Conservation (phyloP, 2,888 invertebrate species). For the Helicoverpa assulta region DNA sequence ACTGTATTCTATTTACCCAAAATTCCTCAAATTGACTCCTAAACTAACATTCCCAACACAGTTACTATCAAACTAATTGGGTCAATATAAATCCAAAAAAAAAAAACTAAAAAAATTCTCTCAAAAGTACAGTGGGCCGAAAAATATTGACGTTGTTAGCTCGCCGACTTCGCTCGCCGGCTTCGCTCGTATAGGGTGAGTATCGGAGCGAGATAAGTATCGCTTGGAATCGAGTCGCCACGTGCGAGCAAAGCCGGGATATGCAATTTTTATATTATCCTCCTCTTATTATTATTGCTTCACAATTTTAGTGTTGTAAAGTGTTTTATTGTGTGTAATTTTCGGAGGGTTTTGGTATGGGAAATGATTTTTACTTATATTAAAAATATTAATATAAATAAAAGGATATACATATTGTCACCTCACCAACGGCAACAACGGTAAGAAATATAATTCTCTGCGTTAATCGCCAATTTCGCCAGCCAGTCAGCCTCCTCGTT, state of each 20-base stretch:
- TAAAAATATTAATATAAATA: too few relatives aligned
- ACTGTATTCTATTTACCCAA: too few relatives aligned
- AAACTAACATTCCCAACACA: neutral
- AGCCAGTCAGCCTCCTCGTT: too few relatives aligned
- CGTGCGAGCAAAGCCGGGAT: constrained; percentile 80
- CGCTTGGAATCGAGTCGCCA: constrained; percentile 70
- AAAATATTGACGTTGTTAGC: constrained; percentile 58
- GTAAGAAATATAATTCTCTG: too few relatives aligned
- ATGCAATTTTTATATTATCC: constrained; percentile 83
- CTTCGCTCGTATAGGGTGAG: constrained; percentile 71
- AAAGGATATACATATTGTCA: too few relatives aligned
- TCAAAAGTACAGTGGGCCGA: constrained; percentile 51
- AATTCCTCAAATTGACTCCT: too few relatives aligned
- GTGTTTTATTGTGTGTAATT: constrained; percentile 68
- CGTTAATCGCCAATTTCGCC: too few relatives aligned
- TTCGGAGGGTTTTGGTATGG: neutral
- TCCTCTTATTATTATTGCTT: constrained; percentile 74
- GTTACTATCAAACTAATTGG: constrained; percentile 8
- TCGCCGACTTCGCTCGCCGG: neutral
- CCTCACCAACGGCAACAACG: too few relatives aligned
- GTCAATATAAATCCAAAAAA: constrained; percentile 11
- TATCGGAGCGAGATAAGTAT: constrained; percentile 86
- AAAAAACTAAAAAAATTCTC: constrained; percentile 10
- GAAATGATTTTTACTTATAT: neutral
- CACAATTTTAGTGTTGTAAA: constrained; percentile 69